Conservation (phyloP, 1,140 invertebrate genomes). For the Hirudo medicinalis region DNA sequence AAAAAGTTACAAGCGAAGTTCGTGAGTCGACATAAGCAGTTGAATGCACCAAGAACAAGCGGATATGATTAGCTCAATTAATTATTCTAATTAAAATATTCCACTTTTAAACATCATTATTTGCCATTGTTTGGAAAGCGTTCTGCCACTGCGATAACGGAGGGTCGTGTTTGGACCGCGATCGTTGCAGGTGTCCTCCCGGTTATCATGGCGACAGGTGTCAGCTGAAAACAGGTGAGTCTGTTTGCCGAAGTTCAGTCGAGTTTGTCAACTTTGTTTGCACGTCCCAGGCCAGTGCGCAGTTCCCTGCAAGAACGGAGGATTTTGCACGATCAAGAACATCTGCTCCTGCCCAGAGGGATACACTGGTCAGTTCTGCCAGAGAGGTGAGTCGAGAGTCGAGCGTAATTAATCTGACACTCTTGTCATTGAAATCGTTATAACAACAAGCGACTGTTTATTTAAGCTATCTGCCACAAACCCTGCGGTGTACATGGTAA, state of each 20-base stretch:
- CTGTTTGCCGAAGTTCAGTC: background rate
- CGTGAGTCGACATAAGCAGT: no score
- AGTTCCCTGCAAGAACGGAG: conserved; percentile 20
- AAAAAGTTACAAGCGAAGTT: no score
- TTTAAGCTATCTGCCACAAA: conserved; percentile 17
- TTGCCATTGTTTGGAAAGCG: no score
- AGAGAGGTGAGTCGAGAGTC: conserved; percentile 10
- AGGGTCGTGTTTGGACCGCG: conserved; percentile 10
- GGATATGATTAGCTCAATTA: no score
- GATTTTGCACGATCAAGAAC: conserved; percentile 15
- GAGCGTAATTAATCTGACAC: no score
- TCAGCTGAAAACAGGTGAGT: conserved; percentile 13
- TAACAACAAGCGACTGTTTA: no score
- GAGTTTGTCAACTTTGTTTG: background rate
- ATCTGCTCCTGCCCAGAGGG: conserved; percentile 18
- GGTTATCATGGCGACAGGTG: conserved; percentile 16
- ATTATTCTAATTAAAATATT: background rate
- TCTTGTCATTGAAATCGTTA: no score
- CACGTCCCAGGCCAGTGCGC: conserved; percentile 12
- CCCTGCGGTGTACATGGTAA: conserved; percentile 18
- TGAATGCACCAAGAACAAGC: no score
- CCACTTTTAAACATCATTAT: no score
- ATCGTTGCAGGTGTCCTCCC: conserved; percentile 13
- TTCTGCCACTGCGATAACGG: conserved; percentile 15
- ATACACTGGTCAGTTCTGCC: conserved; percentile 20